Percentiles rank a stretch among this genome's conserved stretches.
phyloP scores from a whole-genome alignment of 2,797 vertebrate genomes.

The Mergus octosetaceus region DNA sequence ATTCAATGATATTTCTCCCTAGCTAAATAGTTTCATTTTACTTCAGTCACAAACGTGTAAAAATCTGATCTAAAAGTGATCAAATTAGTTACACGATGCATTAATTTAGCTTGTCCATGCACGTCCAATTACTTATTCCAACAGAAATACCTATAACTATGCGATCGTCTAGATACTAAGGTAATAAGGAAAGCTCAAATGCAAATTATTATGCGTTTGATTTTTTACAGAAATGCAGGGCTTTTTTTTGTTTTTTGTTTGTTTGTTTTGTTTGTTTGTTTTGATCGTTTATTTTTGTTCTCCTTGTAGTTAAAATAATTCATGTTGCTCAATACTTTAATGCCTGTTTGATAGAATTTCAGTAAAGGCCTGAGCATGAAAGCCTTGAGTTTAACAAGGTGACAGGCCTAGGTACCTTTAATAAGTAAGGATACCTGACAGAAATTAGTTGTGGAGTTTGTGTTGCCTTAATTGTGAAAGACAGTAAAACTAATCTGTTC shows the following conservation, averaged over 20 bases:
- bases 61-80: accelerated
- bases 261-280: background rate
- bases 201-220: background rate
- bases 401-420: background rate
- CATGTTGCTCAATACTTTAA: background rate
- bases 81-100: background rate
- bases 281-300: background rate
- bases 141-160: background rate
- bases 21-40: background rate
- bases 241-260: too few species aligned
- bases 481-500: background rate
- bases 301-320: background rate
- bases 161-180: background rate
- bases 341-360: background rate
- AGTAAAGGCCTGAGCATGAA: accelerated
- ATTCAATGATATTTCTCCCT: background rate
- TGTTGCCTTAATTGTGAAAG: background rate
- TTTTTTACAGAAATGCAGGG: background rate
- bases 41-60: background rate
- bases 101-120: background rate
- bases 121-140: background rate
- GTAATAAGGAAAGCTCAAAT: background rate
- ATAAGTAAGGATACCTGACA: background rate
- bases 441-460: background rate
- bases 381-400: background rate